Percentiles rank a stretch among this genome's conserved stretches.
Conservation (phyloP, 2,888 invertebrate species). For the Morpho helenor region DNA sequence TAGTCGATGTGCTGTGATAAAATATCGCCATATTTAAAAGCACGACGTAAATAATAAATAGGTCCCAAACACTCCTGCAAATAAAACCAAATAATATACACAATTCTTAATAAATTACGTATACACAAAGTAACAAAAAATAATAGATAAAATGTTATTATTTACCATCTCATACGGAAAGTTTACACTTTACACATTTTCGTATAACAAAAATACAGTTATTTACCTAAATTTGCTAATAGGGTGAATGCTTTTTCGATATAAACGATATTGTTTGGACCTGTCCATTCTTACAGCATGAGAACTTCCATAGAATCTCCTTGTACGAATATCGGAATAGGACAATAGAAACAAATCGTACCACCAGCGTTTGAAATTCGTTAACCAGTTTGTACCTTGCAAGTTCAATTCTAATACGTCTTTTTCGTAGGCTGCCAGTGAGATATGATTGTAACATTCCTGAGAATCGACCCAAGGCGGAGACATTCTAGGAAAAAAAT, state of each 20-base stretch:
- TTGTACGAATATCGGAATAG: slow-evolving; percentile 32
- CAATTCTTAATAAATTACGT: background rate
- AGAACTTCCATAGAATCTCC: slow-evolving; percentile 37
- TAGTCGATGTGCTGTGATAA: slow-evolving; percentile 22
- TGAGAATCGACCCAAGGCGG: slow-evolving; percentile 7
- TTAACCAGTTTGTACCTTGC: slow-evolving; percentile 24
- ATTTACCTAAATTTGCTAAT: slow-evolving; percentile 39
- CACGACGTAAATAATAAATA: slow-evolving; percentile 14
- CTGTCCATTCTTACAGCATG: slow-evolving; percentile 39
- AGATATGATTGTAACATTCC: slow-evolving; percentile 37
- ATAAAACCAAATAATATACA: background rate
- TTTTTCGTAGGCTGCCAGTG: slow-evolving; percentile 34
- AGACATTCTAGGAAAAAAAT: slow-evolving; percentile 2
- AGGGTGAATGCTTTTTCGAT: slow-evolving; percentile 38
- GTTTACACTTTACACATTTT: too few relatives aligned
- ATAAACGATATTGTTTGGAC: slow-evolving; percentile 35
- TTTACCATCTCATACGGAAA: too few relatives aligned
- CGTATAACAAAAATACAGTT: too few relatives aligned
- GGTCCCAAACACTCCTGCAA: slow-evolving; percentile 25
- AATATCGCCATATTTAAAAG: slow-evolving; percentile 21
- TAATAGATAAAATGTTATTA: too few relatives aligned
- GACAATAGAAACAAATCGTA: slow-evolving; percentile 39
- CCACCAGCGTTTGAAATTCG: slow-evolving; percentile 37
- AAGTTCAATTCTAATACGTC: slow-evolving; percentile 41
- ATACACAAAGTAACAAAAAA: background rate